Evolutionary conservation across 2,888 invertebrate genomes (phyloP), one percentile per base, ranked within the genome.

Genomic region (Diaphora mendica): DNA sequence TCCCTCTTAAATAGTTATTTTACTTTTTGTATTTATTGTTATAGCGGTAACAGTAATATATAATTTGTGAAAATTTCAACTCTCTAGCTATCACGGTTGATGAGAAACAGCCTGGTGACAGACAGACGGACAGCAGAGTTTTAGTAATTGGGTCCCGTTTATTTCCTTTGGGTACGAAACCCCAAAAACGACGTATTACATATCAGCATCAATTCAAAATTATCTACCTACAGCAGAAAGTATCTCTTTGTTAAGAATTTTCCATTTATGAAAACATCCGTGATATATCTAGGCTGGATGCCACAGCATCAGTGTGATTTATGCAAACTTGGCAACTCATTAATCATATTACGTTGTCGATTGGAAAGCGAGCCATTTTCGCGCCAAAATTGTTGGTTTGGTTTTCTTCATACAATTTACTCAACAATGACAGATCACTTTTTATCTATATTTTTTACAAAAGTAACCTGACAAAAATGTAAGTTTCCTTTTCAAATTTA

Each of bases 341-440:
- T 92, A 90, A 92, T 93, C 94, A 92, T 87, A 83, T 80, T 23
- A 23, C 51, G 89, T 89, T 92, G 93, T 92, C 93, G 91, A 92
- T 93, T 92, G 89, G 89, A 92, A 90, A 92, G 90, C 90, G 91
- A 89, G 90, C 91, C 87, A 91, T 91, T 92, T 92, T 91, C 88
- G 80, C 88, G 76, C 80, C 74, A 77, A 84, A 81, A 82, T 87
- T 89, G 88, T 89, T 89, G 90, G 89, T 90, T 90, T 83, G 88
- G 87, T 88, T 90, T 90, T 87, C 88, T 89, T 87, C 81, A 78
- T 85, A 82, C 83, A 86, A 88, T 91, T 90, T 86, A 90, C 87
- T 87, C 84, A 84, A 76, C 76, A 82, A 83, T 89, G 88, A 90
- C 86, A 82, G 78, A 79, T 84, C 84, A 85, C 76, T 84, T 89